Percentiles rank a stretch among this genome's conserved stretches.
These are phyloP conservation scores for Mycteria americana DNA, from an alignment of 2,797 vertebrate species.

Conservation along the genomic window DNA sequence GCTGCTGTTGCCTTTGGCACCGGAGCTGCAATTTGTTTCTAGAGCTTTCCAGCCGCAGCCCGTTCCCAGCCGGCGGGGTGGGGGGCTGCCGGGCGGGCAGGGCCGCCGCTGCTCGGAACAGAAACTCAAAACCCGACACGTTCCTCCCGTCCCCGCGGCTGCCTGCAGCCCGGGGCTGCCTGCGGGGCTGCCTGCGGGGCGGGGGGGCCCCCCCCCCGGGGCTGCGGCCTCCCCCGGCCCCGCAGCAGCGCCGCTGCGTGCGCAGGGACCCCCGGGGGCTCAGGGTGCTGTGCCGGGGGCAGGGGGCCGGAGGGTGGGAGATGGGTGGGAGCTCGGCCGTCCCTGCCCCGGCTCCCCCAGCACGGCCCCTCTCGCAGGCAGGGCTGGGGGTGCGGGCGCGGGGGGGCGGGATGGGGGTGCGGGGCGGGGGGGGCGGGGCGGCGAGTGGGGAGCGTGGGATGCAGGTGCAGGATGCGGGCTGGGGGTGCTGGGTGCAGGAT, in stretches of 20 bases:
- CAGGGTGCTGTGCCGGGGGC: neutral
- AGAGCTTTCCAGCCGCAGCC: constrained; percentile 35
- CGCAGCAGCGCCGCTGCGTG: neutral
- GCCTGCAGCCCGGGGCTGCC: neutral
- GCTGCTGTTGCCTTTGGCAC: neutral
- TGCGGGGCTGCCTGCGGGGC: neutral
- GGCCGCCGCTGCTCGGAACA: neutral
- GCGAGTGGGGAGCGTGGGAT: no score
- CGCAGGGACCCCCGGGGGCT: neutral
- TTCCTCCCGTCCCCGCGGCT: neutral
- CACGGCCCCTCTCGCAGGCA: neutral
- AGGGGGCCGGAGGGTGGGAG: neutral
- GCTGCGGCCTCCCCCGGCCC: neutral
- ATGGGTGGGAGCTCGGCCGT: neutral
- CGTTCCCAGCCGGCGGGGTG: neutral
- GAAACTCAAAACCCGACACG: neutral
- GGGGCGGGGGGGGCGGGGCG: no score
- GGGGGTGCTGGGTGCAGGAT: no score
- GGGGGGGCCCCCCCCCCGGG: no score
- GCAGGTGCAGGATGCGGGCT: no score
- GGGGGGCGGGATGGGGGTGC: neutral
- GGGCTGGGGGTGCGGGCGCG: neutral
- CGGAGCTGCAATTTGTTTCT: neutral
- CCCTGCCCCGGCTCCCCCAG: neutral
- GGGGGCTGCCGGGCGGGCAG: neutral